Conservation (phyloP, 2,113 vertebrate genomes). For the Xyliphius kryptos region DNA sequence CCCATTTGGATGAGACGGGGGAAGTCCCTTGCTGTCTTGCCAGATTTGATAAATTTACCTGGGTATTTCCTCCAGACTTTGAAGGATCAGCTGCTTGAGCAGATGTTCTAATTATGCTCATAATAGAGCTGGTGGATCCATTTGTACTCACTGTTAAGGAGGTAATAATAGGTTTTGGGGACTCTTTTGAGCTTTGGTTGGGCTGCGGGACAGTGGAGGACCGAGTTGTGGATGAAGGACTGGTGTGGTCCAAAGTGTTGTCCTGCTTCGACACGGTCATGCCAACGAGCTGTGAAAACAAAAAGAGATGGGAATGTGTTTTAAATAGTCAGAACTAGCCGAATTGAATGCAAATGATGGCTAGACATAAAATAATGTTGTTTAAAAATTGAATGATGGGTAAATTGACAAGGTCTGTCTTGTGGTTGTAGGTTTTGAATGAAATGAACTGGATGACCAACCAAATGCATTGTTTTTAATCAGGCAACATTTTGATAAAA, state of each 20-base stretch:
- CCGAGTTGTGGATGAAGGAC: neutral
- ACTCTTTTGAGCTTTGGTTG: neutral
- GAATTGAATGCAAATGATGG: no score
- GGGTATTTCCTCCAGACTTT: no score
- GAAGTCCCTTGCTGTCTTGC: neutral
- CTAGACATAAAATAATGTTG: no score
- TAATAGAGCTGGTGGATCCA: neutral
- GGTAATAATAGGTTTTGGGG: neutral
- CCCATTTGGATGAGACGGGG: slow-evolving; percentile 42
- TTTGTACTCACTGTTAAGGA: neutral
- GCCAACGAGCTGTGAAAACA: neutral
- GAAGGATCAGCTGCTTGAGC: no score
- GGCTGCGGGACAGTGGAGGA: neutral
- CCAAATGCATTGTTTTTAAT: no score
- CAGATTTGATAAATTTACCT: no score
- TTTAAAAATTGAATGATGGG: no score
- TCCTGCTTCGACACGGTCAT: neutral
- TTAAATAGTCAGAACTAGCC: no score
- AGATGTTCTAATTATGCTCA: neutral
- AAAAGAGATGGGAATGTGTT: neutral
- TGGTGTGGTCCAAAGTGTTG: neutral
- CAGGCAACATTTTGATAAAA: no score
- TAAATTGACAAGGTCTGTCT: no score
- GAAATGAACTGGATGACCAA: no score
- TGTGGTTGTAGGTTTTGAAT: no score